These are phyloP conservation scores for Stichodactyla mertensii DNA, from an alignment of 64 coral and sea anemone species.

Conservation along the genomic window DNA sequence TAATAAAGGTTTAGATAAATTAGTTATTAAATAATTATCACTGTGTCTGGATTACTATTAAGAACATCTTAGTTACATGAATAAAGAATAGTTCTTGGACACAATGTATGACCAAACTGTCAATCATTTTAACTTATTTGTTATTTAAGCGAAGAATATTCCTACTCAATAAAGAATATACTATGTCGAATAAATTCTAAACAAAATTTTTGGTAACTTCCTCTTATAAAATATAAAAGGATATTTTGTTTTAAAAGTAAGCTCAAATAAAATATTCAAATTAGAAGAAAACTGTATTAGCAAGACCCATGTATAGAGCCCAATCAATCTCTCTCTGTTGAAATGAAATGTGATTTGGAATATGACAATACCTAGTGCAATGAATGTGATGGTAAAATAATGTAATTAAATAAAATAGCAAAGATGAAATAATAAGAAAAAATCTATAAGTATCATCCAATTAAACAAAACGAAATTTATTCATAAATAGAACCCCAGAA, in stretches of 20 bases:
- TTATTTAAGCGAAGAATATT: neutral
- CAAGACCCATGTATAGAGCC: too few relatives aligned
- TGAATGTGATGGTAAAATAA: neutral
- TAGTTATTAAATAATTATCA: neutral
- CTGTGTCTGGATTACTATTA: neutral
- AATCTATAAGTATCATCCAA: neutral
- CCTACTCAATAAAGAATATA: neutral
- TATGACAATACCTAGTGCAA: neutral
- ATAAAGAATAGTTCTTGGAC: too few relatives aligned
- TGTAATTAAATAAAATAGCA: neutral
- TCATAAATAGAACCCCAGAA: conserved; percentile 14
- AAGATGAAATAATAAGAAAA: neutral
- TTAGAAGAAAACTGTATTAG: neutral
- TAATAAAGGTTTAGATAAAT: too few relatives aligned
- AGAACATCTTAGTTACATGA: too few relatives aligned
- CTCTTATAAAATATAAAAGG: neutral
- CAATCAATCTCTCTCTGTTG: neutral
- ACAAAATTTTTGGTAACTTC: neutral
- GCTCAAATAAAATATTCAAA: neutral
- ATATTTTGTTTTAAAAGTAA: neutral
- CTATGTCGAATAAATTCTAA: neutral
- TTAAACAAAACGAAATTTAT: neutral
- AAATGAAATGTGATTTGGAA: neutral
- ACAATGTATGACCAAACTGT: neutral
- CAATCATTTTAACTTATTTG: neutral